phyloP scores from a whole-genome alignment of 2,113 vertebrate genomes.

The Peromyscus leucopus region DNA sequence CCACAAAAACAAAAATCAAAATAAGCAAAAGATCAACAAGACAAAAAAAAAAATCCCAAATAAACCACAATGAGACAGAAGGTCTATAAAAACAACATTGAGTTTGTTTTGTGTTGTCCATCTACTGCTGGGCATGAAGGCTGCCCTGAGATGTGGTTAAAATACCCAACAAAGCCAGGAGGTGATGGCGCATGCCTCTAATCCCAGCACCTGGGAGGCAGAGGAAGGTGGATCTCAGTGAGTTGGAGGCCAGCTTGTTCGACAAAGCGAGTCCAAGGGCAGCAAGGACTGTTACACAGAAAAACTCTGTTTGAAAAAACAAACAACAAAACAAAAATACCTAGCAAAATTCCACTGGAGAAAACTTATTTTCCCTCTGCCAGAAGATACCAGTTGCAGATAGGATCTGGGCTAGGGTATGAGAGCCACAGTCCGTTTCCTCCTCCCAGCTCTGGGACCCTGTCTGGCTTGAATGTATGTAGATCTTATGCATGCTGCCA shows the following conservation, averaged over 20 bases:
- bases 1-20: background rate
- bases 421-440: background rate
- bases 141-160: background rate
- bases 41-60: background rate
- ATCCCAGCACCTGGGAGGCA: too few relatives aligned
- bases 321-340: too few relatives aligned
- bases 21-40: background rate
- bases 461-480: background rate
- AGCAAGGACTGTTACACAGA: too few relatives aligned
- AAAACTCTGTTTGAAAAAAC: too few relatives aligned
- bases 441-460: background rate
- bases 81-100: background rate
- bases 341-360: background rate
- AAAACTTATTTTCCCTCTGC: background rate
- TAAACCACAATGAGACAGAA: background rate
- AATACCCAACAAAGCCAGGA: background rate
- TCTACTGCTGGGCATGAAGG: background rate
- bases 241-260: too few relatives aligned
- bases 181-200: too few relatives aligned
- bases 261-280: too few relatives aligned
- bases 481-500: background rate
- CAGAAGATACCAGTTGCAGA: background rate
- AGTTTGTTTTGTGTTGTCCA: background rate
- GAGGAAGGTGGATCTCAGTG: too few relatives aligned
- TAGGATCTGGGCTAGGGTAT: background rate